phyloP scores from a whole-genome alignment of 2,113 vertebrate species.

The Sminthopsis crassicaudata region DNA sequence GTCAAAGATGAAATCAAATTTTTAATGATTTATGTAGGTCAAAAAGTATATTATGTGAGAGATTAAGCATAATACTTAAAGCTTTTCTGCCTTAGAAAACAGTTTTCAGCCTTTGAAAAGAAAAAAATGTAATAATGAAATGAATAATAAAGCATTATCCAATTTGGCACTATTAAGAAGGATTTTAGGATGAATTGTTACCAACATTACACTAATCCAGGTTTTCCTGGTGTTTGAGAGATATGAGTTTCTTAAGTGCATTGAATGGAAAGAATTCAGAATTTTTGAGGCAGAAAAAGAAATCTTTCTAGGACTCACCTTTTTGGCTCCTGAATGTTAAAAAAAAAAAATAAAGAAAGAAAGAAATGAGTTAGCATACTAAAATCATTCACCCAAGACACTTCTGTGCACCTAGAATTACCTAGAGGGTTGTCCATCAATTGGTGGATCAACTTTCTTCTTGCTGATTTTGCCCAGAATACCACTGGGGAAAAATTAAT shows the following conservation, averaged over 20 bases:
- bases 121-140: neutral
- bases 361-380: no score
- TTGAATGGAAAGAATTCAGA: neutral
- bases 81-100: conserved; percentile 48
- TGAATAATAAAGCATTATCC: conserved; percentile 43
- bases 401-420: neutral
- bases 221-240: neutral
- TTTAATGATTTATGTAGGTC: conserved; percentile 53
- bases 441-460: neutral
- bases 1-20: conserved; percentile 62
- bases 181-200: neutral
- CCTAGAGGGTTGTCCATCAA: neutral
- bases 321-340: neutral
- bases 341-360: neutral
- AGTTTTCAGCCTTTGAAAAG: neutral
- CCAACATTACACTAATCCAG: neutral
- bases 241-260: neutral
- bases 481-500: neutral
- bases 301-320: neutral
- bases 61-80: conserved; percentile 63
- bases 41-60: conserved; percentile 15
- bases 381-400: neutral
- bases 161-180: neutral
- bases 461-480: no score
- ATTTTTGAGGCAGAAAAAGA: neutral